Evolutionary conservation across 2,113 vertebrate genomes (phyloP).

Genomic region (Pangasianodon gigas): DNA sequence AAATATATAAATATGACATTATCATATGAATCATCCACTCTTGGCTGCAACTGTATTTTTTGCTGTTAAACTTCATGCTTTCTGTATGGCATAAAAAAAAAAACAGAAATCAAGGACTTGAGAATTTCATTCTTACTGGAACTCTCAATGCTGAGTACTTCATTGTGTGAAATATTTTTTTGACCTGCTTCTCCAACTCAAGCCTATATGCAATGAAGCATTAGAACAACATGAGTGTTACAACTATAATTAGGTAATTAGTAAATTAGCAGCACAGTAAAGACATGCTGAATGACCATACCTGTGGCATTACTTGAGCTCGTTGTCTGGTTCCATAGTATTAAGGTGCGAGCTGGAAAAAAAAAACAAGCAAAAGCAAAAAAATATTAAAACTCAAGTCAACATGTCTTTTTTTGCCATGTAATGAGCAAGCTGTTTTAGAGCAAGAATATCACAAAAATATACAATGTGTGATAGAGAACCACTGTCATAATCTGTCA

Average conservation of each 20-base stretch:
- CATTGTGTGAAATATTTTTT: not conserved
- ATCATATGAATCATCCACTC: not conserved
- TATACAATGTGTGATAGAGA: not conserved
- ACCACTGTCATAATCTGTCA: not conserved
- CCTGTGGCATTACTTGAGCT: slow-evolving; percentile 50
- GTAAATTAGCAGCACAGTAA: not conserved
- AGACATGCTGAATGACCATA: slow-evolving; percentile 1
- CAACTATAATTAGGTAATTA: not conserved
- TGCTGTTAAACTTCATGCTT: not conserved
- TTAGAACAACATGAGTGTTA: not conserved
- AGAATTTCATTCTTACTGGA: not conserved
- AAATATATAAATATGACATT: not conserved
- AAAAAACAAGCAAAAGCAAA: not conserved
- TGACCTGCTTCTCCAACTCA: not conserved
- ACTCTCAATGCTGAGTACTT: not conserved
- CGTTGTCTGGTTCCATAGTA: slow-evolving; percentile 52
- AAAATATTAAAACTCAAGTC: not conserved
- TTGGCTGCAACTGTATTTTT: not conserved
- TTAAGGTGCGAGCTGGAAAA: slow-evolving; percentile 51
- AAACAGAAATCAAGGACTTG: not conserved
- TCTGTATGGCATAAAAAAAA: not conserved
- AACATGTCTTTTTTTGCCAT: not conserved
- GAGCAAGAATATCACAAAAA: not conserved
- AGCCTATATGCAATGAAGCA: not conserved
- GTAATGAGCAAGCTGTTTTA: not conserved